phyloP scores from a whole-genome alignment of 2,113 vertebrate genomes.

The Alethe castanea region DNA sequence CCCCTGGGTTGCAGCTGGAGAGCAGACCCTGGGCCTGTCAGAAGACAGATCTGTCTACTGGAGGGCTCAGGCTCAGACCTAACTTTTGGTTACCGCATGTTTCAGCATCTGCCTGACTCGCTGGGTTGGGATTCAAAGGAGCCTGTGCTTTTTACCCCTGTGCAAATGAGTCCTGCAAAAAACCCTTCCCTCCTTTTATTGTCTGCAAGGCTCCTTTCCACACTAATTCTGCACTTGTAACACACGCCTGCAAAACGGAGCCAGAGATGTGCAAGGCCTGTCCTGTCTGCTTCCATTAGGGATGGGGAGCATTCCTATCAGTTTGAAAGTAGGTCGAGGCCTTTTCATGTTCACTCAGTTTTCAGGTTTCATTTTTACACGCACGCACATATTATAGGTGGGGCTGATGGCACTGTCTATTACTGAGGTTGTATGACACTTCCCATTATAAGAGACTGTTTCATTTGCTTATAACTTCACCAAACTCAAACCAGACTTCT shows the following conservation, averaged over 20 bases:
- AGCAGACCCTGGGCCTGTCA: neutral
- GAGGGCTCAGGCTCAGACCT: neutral
- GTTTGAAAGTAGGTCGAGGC: constrained; percentile 48
- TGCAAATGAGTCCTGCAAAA: neutral
- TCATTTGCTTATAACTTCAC: constrained; percentile 4
- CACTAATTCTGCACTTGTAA: constrained; percentile 16
- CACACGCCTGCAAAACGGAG: constrained; percentile 29
- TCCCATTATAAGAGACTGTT: constrained; percentile 16
- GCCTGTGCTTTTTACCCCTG: rapidly evolving
- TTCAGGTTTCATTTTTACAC: constrained; percentile 46
- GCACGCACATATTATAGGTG: neutral
- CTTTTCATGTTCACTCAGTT: constrained; percentile 58
- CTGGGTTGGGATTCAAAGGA: neutral
- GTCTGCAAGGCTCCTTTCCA: constrained; percentile 3
- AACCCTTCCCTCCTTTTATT: neutral
- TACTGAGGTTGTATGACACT: constrained; percentile 31
- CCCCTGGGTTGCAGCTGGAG: constrained; percentile 12
- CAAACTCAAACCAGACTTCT: constrained; percentile 50
- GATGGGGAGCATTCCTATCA: neutral
- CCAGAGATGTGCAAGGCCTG: constrained; percentile 37
- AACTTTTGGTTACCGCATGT: constrained; percentile 1
- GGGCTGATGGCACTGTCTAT: constrained; percentile 16
- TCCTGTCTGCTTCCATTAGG: constrained; percentile 51
- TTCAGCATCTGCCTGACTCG: neutral
- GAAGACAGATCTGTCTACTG: neutral